These are phyloP conservation scores for Caloenas nicobarica DNA, from an alignment of 2,113 vertebrate genomes.

Conservation along the genomic window DNA sequence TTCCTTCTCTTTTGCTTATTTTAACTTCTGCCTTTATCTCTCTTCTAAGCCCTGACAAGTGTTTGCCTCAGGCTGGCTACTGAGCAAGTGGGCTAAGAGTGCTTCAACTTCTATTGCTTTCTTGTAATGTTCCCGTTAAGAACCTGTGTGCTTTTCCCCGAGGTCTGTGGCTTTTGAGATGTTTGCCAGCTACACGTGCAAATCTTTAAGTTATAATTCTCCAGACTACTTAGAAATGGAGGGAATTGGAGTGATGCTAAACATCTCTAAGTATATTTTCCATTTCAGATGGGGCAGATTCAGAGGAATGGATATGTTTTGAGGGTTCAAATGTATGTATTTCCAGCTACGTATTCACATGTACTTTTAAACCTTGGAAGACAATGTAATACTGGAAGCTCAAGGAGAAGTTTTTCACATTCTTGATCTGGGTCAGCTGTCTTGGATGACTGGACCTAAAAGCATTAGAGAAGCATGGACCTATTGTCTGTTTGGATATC, in stretches of 20 bases:
- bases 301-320: background rate
- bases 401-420: background rate
- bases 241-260: background rate
- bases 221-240: slow-evolving; percentile 16
- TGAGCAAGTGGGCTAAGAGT: background rate
- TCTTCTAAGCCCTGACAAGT: background rate
- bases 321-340: background rate
- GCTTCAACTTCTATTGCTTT: background rate
- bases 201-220: background rate
- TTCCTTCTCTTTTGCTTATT: background rate
- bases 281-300: background rate
- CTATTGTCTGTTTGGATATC: background rate
- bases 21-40: background rate
- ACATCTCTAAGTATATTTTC: background rate
- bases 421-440: background rate
- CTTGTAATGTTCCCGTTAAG: background rate
- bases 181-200: background rate
- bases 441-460: background rate
- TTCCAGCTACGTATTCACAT: background rate
- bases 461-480: background rate
- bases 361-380: background rate
- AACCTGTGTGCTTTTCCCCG: background rate
- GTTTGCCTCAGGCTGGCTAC: background rate
- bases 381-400: background rate
- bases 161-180: slow-evolving; percentile 4